Conservation (phyloP, 1,140 invertebrate species). For the Papilio dardanus region DNA sequence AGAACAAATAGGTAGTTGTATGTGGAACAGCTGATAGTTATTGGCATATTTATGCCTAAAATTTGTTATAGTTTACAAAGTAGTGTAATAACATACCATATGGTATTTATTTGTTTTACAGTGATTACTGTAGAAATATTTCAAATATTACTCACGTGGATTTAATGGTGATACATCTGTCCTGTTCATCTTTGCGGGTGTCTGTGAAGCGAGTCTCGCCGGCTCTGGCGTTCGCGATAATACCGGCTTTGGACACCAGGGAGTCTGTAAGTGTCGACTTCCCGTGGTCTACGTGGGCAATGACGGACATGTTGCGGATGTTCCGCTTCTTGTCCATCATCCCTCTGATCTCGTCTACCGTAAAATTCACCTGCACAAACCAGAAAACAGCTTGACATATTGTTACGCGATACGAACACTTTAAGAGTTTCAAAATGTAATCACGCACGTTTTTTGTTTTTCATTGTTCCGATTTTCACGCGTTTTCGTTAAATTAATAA, state of each 20-base stretch:
- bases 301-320: conserved; percentile 99
- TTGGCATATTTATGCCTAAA: not conserved
- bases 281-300: conserved; percentile 99
- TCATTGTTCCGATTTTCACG: not conserved
- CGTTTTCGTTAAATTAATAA: conserved; percentile 5
- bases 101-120: conserved; percentile 14
- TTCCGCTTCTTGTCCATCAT: conserved; percentile 99
- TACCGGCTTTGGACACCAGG: conserved; percentile 99
- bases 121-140: conserved; percentile 5
- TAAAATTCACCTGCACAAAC: conserved; percentile 98
- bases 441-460: conserved; percentile 58
- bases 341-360: conserved; percentile 99
- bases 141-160: conserved; percentile 92
- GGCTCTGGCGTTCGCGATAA: conserved; percentile 98
- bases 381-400: conserved; percentile 61
- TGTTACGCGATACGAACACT: conserved; percentile 39
- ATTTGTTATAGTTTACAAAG: not conserved
- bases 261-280: conserved; percentile 99
- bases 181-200: conserved; percentile 99
- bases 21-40: not conserved
- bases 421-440: conserved; percentile 57
- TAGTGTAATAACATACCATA: not conserved
- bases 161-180: conserved; percentile 99
- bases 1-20: not conserved
- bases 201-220: conserved; percentile 99